Evolutionary conservation across 2,797 vertebrate species (phyloP).

Genomic region (Mustela erminea): DNA sequence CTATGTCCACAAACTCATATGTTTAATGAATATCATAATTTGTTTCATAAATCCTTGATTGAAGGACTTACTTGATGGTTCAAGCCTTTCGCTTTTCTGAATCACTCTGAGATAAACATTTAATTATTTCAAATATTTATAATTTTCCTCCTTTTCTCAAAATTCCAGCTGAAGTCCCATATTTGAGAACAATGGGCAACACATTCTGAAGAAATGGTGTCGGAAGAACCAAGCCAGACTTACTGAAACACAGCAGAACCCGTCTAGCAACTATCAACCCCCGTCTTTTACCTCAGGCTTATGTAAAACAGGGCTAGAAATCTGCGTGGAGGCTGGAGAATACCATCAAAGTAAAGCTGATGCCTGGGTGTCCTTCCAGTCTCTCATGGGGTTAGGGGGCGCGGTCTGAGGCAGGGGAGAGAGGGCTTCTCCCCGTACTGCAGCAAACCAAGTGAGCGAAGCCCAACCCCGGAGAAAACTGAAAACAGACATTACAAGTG

Average conservation of each 20-base stretch:
- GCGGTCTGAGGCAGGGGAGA: background rate
- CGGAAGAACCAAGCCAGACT: background rate
- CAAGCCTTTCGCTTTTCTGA: background rate
- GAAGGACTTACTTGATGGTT: background rate
- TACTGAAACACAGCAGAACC: conserved; percentile 30
- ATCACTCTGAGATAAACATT: conserved; percentile 14
- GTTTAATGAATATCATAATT: background rate
- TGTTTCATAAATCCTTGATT: background rate
- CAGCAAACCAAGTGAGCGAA: background rate
- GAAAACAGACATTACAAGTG: background rate
- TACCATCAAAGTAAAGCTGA: background rate
- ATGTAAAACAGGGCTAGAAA: conserved; percentile 25
- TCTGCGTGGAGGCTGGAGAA: background rate
- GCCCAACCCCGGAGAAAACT: background rate
- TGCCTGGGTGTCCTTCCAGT: background rate
- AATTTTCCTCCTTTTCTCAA: background rate
- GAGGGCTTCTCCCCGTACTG: background rate
- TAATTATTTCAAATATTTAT: background rate
- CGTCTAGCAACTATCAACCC: conserved; percentile 40
- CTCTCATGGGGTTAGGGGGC: rapidly evolving
- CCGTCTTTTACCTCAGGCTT: background rate
- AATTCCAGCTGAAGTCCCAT: background rate
- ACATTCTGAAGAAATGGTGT: background rate
- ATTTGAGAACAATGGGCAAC: background rate
- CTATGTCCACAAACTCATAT: background rate